These are phyloP conservation scores for Macrosiphum euphorbiae DNA, from an alignment of 2,888 invertebrate species.

Conservation along the genomic window DNA sequence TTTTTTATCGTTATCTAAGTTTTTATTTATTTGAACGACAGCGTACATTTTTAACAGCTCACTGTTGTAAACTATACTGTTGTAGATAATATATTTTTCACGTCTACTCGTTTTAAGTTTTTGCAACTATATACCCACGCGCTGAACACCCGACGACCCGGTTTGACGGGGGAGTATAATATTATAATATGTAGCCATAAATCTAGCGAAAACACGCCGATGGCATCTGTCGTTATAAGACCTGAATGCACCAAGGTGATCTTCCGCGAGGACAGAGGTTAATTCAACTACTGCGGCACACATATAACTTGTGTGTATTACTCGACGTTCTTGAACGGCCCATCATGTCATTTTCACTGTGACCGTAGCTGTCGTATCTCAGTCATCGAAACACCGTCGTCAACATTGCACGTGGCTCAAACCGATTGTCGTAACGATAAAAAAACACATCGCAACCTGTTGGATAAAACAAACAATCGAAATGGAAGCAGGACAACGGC, in stretches of 20 bases:
- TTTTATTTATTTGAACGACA: background rate
- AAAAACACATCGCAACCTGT: background rate
- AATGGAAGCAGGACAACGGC: background rate
- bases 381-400: background rate
- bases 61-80: background rate
- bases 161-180: too few species aligned
- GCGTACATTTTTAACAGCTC: background rate
- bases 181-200: background rate
- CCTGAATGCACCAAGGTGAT: constrained; percentile 31
- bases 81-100: background rate
- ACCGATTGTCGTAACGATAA: background rate
- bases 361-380: background rate
- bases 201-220: background rate
- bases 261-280: background rate
- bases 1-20: background rate
- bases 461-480: background rate
- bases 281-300: background rate
- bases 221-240: background rate
- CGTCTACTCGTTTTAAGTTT: background rate
- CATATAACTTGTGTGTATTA: background rate
- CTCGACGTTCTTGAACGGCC: constrained; percentile 23
- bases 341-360: background rate
- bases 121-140: background rate
- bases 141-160: too few species aligned
- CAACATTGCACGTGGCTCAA: background rate